These are phyloP conservation scores for Corythoichthys intestinalis DNA, from an alignment of 2,113 vertebrate species.

Conservation along the genomic window DNA sequence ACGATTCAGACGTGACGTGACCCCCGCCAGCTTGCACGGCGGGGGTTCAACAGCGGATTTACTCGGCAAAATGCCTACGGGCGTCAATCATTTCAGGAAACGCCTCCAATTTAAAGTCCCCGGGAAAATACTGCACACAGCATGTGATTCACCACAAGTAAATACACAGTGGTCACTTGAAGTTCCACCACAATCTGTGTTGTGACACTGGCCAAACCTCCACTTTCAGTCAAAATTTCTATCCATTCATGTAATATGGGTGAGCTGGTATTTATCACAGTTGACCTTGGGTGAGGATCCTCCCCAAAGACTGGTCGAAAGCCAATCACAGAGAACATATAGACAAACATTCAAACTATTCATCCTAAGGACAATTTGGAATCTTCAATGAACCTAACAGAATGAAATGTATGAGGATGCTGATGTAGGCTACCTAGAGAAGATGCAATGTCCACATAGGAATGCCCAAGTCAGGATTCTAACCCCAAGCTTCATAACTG, in stretches of 20 bases:
- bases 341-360: not conserved
- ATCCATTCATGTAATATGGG: not conserved
- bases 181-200: not conserved
- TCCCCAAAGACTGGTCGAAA: not conserved
- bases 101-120: conserved; percentile 59
- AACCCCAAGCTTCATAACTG: too few relatives aligned
- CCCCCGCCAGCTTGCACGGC: conserved; percentile 32
- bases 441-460: not conserved
- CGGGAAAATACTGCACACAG: conserved; percentile 44
- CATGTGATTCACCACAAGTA: not conserved
- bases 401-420: not conserved
- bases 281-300: not conserved
- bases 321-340: not conserved
- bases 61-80: conserved; percentile 66
- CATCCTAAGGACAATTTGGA: not conserved
- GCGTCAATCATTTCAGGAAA: conserved; percentile 57
- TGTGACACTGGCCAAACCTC: not conserved
- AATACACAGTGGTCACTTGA: not conserved
- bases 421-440: not conserved
- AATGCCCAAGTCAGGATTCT: not conserved
- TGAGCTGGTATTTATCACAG: not conserved
- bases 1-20: conserved; percentile 48
- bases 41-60: conserved; percentile 64
- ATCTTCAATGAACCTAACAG: too few relatives aligned
- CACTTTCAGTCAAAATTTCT: not conserved